phyloP scores from a whole-genome alignment of 23 tunicate species.

The Trididemnum clinides region DNA sequence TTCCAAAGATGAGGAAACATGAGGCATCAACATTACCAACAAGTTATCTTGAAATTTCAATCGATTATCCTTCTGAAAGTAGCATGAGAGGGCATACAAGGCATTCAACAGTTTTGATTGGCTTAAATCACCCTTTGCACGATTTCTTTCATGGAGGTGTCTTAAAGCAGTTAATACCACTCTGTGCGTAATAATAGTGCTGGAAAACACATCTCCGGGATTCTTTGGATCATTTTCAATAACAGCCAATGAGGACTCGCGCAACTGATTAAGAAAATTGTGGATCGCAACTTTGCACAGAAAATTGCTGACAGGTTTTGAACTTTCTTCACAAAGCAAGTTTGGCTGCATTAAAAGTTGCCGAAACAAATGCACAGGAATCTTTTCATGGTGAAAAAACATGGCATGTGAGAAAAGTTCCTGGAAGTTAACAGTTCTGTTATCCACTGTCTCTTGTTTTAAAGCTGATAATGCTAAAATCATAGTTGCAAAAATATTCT shows the following conservation, averaged over 20 bases:
- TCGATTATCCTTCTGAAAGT: conserved; percentile 41
- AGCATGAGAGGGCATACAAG: conserved; percentile 18
- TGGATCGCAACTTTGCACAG: conserved; percentile 4
- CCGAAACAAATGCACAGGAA: conserved; percentile 25
- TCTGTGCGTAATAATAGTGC: conserved; percentile 35
- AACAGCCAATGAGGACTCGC: conserved; percentile 16
- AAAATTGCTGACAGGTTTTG: not conserved
- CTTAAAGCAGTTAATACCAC: conserved; percentile 13
- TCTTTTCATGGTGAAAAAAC: conserved; percentile 34
- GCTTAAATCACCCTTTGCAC: not conserved
- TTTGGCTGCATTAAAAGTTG: not conserved
- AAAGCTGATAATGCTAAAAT: not conserved
- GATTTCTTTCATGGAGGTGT: not conserved
- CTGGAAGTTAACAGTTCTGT: conserved; percentile 6
- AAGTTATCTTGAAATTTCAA: not conserved
- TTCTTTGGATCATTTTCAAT: not conserved
- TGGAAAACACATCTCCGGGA: not conserved
- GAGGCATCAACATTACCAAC: conserved; percentile 16
- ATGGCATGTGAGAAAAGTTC: conserved; percentile 22
- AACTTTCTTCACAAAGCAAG: not conserved
- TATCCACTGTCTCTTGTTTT: not conserved
- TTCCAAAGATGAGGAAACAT: conserved; percentile 20
- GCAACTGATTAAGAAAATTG: not conserved
- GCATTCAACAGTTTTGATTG: conserved; percentile 10
- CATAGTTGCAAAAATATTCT: conserved; percentile 29